Evolutionary conservation across 1,140 invertebrate genomes (phyloP).

Genomic region (Brachionus koreanus): DNA sequence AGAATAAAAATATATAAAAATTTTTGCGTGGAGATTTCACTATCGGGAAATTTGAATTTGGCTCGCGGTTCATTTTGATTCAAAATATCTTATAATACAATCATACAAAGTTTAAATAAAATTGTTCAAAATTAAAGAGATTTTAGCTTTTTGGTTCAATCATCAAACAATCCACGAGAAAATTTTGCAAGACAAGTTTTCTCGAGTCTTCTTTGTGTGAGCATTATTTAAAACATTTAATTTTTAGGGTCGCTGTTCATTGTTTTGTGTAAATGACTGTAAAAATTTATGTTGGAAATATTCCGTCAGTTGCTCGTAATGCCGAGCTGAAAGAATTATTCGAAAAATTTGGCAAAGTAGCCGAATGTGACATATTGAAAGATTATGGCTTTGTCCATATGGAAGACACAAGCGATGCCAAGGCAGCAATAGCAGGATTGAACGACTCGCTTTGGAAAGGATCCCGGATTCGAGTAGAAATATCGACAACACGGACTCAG

Average conservation of each 20-base stretch:
- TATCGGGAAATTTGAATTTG: no score
- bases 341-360: constrained; percentile 88
- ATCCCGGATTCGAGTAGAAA: constrained; percentile 82
- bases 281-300: constrained; percentile 90
- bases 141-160: not conserved
- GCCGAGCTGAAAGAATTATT: constrained; percentile 81
- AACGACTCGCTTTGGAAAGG: constrained; percentile 82
- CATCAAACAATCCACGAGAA: not conserved
- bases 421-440: constrained; percentile 82
- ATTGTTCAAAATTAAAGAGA: not conserved
- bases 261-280: not conserved
- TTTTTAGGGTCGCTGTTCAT: not conserved
- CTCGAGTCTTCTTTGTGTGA: not conserved
- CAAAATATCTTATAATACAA: not conserved
- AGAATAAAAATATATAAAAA: no score
- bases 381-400: constrained; percentile 98
- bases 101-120: not conserved
- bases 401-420: constrained; percentile 82
- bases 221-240: not conserved
- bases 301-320: constrained; percentile 79
- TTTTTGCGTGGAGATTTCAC: no score
- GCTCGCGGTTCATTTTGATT: no score
- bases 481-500: constrained; percentile 59
- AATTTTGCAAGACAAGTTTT: not conserved
- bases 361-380: constrained; percentile 91